Evolutionary conservation across 2,797 vertebrate genomes (phyloP).

Genomic region (Triplophysa bombifrons): DNA sequence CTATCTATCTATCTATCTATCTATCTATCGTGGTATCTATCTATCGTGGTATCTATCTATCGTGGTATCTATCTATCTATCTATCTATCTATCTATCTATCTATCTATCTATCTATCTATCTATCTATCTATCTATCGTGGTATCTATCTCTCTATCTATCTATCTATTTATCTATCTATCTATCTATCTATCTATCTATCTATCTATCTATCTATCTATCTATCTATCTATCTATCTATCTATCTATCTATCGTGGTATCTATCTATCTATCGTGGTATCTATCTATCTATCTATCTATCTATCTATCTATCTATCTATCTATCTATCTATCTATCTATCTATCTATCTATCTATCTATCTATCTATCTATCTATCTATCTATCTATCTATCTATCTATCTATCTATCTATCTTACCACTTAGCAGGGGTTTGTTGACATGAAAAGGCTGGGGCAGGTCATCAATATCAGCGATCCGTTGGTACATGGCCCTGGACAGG

Average conservation of each 20-base stretch:
- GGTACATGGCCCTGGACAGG: conserved; percentile 92
- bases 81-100: neutral
- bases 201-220: neutral
- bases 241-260: neutral
- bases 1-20: too few relatives aligned
- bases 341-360: neutral
- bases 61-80: too few relatives aligned
- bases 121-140: neutral
- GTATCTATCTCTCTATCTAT: neutral
- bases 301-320: neutral
- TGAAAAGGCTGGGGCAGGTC: conserved; percentile 82
- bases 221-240: neutral
- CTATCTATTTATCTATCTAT: neutral
- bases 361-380: neutral
- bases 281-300: neutral
- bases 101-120: neutral
- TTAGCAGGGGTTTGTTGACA: conserved; percentile 91
- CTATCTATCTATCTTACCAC: conserved; percentile 75
- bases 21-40: too few relatives aligned
- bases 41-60: too few relatives aligned
- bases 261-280: too few relatives aligned
- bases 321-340: neutral
- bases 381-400: neutral
- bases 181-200: neutral
- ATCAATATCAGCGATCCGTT: conserved; percentile 87